These are phyloP conservation scores for Graptemys geographica DNA, from an alignment of 2,797 vertebrate genomes.

Conservation along the genomic window DNA sequence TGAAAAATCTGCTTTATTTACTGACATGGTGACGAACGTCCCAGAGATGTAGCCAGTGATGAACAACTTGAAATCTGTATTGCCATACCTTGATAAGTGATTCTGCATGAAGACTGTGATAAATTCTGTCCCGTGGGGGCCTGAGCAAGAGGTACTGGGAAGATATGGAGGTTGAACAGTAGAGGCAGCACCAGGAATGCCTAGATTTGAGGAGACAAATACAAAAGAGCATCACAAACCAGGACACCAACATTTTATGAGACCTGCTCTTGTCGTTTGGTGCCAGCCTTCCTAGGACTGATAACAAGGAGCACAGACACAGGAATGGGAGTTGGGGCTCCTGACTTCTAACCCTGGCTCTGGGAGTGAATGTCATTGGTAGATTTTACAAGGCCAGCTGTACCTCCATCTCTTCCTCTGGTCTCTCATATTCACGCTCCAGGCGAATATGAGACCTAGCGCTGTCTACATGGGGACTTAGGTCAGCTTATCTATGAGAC, in stretches of 20 bases:
- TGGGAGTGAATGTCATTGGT: not conserved
- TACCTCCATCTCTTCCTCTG: not conserved
- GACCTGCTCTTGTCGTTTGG: not conserved
- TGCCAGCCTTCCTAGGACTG: not conserved
- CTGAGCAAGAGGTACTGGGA: not conserved
- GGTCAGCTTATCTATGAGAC: not conserved
- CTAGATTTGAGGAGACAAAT: not conserved
- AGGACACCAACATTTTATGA: not conserved
- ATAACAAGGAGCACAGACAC: not conserved
- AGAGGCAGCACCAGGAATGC: not conserved
- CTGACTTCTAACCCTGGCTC: not conserved
- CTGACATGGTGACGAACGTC: conserved; percentile 73
- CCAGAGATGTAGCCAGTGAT: conserved; percentile 63
- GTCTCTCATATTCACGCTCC: not conserved
- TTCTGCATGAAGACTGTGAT: conserved; percentile 82
- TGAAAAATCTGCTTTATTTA: conserved; percentile 49
- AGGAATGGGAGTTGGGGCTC: not conserved
- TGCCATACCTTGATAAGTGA: not conserved
- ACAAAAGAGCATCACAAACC: not conserved
- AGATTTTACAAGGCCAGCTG: not conserved
- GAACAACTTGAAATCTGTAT: conserved; percentile 32
- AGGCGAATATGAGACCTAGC: not conserved
- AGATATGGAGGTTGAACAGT: not conserved
- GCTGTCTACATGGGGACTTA: not conserved
- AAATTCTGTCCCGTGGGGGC: conserved; percentile 77